phyloP scores from a whole-genome alignment of 2,113 vertebrate species.

The Corythornis cristatus region DNA sequence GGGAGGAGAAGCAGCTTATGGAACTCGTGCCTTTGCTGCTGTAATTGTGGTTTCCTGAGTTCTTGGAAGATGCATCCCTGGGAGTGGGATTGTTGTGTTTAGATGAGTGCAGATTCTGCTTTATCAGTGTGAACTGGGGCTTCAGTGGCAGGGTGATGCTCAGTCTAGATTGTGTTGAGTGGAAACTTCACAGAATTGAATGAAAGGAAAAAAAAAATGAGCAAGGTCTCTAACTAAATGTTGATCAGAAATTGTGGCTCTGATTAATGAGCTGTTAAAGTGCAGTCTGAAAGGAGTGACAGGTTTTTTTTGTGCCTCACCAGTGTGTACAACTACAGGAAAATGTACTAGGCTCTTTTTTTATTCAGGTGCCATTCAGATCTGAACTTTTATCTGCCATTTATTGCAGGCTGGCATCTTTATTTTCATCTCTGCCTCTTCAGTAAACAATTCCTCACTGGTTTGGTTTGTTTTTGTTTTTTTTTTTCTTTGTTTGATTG shows the following conservation, averaged over 20 bases:
- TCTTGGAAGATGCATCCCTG: not conserved
- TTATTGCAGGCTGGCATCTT: not conserved
- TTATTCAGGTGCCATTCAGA: not conserved
- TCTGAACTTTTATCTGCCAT: rapidly evolving
- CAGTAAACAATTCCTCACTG: not conserved
- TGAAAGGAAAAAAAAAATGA: not conserved
- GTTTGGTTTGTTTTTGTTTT: not conserved
- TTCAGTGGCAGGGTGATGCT: not conserved
- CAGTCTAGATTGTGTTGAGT: not conserved
- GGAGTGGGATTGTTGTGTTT: not conserved
- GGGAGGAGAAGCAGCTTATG: not conserved
- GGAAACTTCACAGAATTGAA: not conserved
- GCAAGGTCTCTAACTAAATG: not conserved
- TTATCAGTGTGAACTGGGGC: not conserved
- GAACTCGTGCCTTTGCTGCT: not conserved
- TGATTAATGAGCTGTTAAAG: not conserved
- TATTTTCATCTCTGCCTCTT: not conserved
- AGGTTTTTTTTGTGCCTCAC: not conserved
- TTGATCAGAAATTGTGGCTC: not conserved
- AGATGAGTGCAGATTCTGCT: not conserved
- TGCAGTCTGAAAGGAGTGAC: not conserved
- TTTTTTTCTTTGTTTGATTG: too few species aligned
- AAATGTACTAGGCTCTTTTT: rapidly evolving
- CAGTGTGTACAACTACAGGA: rapidly evolving
- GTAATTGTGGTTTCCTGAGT: not conserved